phyloP scores from a whole-genome alignment of 2,797 vertebrate genomes.

The Oreochromis grahami region DNA sequence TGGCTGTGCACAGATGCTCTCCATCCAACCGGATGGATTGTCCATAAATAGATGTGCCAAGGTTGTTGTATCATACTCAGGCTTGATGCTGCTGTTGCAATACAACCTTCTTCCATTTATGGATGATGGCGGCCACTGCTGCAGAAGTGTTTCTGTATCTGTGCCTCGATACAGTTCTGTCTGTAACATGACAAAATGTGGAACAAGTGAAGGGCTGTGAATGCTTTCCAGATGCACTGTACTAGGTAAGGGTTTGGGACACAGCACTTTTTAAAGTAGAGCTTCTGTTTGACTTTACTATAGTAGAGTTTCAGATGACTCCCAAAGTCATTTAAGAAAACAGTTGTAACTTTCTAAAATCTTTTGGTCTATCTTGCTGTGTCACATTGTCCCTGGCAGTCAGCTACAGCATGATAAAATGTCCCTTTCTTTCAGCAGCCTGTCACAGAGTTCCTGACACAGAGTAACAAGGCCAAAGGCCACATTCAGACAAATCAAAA shows the following conservation, averaged over 20 bases:
- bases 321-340: not conserved
- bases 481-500: slow-evolving; percentile 33
- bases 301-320: not conserved
- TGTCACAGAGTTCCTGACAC: slow-evolving; percentile 27
- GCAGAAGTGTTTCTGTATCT: not conserved
- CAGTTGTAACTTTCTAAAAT: not conserved
- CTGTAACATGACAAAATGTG: not conserved
- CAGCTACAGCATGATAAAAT: not conserved
- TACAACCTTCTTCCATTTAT: not conserved
- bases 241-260: not conserved
- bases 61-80: not conserved
- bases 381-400: not conserved
- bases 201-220: not conserved
- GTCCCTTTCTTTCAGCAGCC: slow-evolving; percentile 1
- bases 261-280: not conserved
- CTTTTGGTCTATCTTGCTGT: not conserved
- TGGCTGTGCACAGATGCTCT: not conserved
- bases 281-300: not conserved
- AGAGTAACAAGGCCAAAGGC: slow-evolving; percentile 35
- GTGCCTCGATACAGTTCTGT: not conserved
- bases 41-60: not conserved
- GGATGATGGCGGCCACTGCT: not conserved
- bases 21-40: not conserved
- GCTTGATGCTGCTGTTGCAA: not conserved
- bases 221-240: not conserved